These are phyloP conservation scores for Pristionchus mayeri DNA, from an alignment of 2,888 invertebrate species.

Conservation along the genomic window DNA sequence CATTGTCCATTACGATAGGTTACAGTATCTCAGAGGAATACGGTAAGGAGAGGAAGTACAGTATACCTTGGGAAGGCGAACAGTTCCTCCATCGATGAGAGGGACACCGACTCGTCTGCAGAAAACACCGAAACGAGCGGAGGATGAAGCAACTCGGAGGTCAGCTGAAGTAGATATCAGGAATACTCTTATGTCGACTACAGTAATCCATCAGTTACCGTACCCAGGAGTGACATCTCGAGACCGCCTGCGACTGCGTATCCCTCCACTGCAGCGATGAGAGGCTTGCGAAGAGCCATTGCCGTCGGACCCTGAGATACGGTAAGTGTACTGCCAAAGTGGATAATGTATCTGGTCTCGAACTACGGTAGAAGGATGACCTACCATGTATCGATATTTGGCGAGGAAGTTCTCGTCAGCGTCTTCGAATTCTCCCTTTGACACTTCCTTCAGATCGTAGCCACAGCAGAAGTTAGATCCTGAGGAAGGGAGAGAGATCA, in stretches of 20 bases:
- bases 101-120: slow-evolving; percentile 91
- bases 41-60: not conserved
- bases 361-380: not conserved
- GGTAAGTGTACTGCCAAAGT: not conserved
- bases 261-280: slow-evolving; percentile 91
- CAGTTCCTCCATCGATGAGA: slow-evolving; percentile 87
- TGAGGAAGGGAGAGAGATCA: slow-evolving; percentile 56
- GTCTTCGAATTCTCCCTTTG: slow-evolving; percentile 54
- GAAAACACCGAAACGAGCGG: slow-evolving; percentile 88
- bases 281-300: slow-evolving; percentile 86
- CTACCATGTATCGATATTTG: slow-evolving; percentile 63
- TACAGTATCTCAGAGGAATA: not conserved
- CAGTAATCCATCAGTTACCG: not conserved
- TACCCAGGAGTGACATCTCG: slow-evolving; percentile 90
- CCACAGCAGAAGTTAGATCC: slow-evolving; percentile 96
- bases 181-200: not conserved
- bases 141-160: slow-evolving; percentile 88
- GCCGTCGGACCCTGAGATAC: slow-evolving; percentile 79
- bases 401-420: slow-evolving; percentile 55
- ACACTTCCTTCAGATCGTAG: slow-evolving; percentile 87
- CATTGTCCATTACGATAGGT: not conserved
- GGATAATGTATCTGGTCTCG: not conserved
- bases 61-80: slow-evolving; percentile 85
- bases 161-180: slow-evolving; percentile 79
- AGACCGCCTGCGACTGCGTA: slow-evolving; percentile 92